These are phyloP conservation scores for Megathymus violae DNA, from an alignment of 1,140 invertebrate genomes.

Conservation along the genomic window DNA sequence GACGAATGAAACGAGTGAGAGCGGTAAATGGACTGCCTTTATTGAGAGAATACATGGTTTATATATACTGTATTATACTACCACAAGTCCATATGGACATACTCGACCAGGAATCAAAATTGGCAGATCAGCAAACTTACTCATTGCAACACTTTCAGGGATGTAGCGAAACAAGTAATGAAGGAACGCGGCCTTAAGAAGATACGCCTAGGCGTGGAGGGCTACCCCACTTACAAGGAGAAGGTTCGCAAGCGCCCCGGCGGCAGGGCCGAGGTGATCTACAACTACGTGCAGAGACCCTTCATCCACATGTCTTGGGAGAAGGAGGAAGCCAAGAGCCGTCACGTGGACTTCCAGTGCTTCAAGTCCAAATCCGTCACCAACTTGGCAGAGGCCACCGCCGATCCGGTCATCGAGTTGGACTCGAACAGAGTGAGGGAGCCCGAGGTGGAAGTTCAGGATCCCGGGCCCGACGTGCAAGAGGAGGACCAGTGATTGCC, in stretches of 20 bases:
- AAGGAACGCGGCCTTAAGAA: constrained; percentile 99
- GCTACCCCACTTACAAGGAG: constrained; percentile 99
- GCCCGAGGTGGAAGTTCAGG: constrained; percentile 51
- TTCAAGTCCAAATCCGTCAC: constrained; percentile 97
- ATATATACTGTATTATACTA: no score
- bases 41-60: no score
- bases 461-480: constrained; percentile 43
- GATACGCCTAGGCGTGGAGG: constrained; percentile 99
- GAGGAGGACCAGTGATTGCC: constrained; percentile 65
- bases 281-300: constrained; percentile 99
- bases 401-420: constrained; percentile 87
- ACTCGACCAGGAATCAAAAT: no score
- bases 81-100: no score
- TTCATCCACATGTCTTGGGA: constrained; percentile 99
- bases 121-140: background rate
- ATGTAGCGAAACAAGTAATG: constrained; percentile 99
- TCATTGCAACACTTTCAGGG: constrained; percentile 68
- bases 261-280: constrained; percentile 97
- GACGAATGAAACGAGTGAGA: no score
- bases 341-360: constrained; percentile 99
- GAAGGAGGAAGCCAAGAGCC: constrained; percentile 99
- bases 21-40: no score
- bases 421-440: constrained; percentile 52
- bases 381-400: constrained; percentile 95
- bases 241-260: constrained; percentile 96